These are phyloP conservation scores for Strix occidentalis DNA, from an alignment of 2,797 vertebrate species.

Conservation along the genomic window DNA sequence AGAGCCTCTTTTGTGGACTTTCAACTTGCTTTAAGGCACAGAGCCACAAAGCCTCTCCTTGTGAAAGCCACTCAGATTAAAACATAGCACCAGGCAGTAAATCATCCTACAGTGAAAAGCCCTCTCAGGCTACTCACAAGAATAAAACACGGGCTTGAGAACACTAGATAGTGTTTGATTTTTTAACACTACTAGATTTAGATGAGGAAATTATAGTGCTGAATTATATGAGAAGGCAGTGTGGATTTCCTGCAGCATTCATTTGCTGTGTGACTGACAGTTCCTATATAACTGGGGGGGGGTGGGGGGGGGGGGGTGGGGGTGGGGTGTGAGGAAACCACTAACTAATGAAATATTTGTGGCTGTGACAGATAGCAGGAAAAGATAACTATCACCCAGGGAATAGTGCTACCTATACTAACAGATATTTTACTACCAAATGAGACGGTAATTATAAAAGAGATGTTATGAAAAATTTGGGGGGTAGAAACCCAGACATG, in stretches of 20 bases:
- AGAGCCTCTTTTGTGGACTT: not conserved
- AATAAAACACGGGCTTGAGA: not conserved
- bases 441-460: not conserved
- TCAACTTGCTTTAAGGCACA: not conserved
- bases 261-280: not conserved
- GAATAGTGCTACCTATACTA: not conserved
- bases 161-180: not conserved
- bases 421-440: not conserved
- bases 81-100: not conserved
- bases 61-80: not conserved
- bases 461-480: not conserved
- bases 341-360: not conserved
- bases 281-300: not conserved
- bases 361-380: not conserved
- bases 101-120: not conserved
- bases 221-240: not conserved
- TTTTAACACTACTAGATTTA: not conserved
- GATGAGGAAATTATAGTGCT: constrained; percentile 22
- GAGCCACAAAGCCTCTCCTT: not conserved
- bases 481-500: not conserved
- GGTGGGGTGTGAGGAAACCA: not conserved
- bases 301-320: too few species aligned
- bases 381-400: not conserved
- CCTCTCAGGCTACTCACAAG: not conserved
- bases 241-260: not conserved